Percentiles rank a stretch among this genome's conserved stretches.
Conservation (phyloP, 2,113 vertebrate species). For the Oreotrochilus melanogaster region DNA sequence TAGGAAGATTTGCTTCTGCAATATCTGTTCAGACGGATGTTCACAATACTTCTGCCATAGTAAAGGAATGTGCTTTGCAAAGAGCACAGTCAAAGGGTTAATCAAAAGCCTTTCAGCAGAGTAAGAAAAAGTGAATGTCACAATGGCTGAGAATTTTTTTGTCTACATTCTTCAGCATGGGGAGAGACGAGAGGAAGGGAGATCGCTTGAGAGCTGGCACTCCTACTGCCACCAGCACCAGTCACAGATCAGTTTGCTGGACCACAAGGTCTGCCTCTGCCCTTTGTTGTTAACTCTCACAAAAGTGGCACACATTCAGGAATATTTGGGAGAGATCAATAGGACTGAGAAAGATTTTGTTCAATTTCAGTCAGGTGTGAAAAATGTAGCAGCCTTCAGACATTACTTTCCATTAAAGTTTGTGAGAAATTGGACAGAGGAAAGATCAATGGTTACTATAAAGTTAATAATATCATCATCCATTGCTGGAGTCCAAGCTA, state of each 20-base stretch:
- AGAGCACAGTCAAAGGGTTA: background rate
- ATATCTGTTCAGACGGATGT: background rate
- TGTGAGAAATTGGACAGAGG: background rate
- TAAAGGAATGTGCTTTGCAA: background rate
- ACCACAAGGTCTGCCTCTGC: background rate
- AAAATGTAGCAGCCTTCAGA: background rate
- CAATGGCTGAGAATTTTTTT: background rate
- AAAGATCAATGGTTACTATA: background rate
- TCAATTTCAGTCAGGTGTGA: background rate
- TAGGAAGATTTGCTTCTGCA: background rate
- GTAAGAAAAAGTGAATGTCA: background rate
- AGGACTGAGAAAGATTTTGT: background rate
- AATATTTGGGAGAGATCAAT: background rate
- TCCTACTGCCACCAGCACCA: background rate
- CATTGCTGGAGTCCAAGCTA: background rate
- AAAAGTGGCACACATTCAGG: background rate
- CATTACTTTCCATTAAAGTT: background rate
- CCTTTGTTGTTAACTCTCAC: background rate
- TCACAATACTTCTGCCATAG: background rate
- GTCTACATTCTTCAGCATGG: background rate
- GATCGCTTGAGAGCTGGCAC: background rate
- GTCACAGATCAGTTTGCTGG: background rate
- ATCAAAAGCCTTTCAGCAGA: background rate
- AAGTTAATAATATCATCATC: background rate
- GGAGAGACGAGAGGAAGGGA: background rate